Evolutionary conservation across 37 sponge, comb jelly and placozoan genomes (phyloP), one percentile per base, ranked within the genome.

Genomic region (Axinella damicornis): DNA sequence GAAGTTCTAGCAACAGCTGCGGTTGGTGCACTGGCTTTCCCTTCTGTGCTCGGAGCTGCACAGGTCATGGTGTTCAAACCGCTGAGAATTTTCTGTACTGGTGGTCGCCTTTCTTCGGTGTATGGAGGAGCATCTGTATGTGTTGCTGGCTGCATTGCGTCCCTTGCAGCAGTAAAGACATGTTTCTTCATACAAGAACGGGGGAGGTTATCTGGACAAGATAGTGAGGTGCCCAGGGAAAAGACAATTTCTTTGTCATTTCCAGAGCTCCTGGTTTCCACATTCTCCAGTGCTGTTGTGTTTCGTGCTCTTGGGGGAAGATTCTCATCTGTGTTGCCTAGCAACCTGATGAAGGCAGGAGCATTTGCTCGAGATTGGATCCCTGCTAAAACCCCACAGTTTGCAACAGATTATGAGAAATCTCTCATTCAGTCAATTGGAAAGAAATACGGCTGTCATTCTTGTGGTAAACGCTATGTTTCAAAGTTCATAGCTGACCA

Each of bases 271-370:
- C 35, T 65, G 0, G 22, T 78, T 22, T 94, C 91, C 1, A 74
- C 85, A 0, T 65, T 83, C 2, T 32, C 64, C 0, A 78, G 92
- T 34, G 65, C 75, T 0, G 77, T 73, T 16, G 41, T 91, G 41
- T 94, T 91, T 68, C 56, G 90, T 24, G 77, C 78, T 20, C 65
- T 91, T 12, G 94, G 94, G 2, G 94, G 94, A 22, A n/a, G 88
- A 31, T 94, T 94, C 63, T 58, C 55, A 0, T 65, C 81, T 18
- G 94, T 94, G 28, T 77, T 94, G 0, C 94, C 94, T 0, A 91
- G 93, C 65, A 54, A 87, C 37, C 70, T 94, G 0, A n/a, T 80
- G 2, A 33, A 60, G 12, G 88, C 94, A 15, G 94, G 94, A 1
- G 88, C 92, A 24, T 94, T 94, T 74, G 92, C 92, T 37, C 57